These are phyloP conservation scores for Lepeophtheirus nordmannii DNA, from an alignment of 2,888 invertebrate species.

Conservation along the genomic window DNA sequence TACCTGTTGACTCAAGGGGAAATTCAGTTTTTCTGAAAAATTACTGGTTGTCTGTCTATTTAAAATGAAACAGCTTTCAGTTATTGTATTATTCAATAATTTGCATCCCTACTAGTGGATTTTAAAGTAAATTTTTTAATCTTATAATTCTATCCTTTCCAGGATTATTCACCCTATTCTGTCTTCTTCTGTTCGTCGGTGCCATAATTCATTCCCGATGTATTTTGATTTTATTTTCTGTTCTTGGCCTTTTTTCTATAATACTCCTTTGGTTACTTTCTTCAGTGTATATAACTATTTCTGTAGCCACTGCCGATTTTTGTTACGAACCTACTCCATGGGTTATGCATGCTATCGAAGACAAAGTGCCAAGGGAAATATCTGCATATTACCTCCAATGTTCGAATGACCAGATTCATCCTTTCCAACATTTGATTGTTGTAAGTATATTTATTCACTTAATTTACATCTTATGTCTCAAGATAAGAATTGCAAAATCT, in stretches of 20 bases:
- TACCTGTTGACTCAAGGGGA: no score
- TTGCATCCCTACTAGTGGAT: no score
- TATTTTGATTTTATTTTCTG: conserved; percentile 66
- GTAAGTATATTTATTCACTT: background rate
- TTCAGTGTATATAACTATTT: conserved; percentile 65
- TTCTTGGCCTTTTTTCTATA: conserved; percentile 67
- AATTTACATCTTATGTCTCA: no score
- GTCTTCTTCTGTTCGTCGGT: conserved; percentile 73
- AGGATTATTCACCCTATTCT: conserved; percentile 66
- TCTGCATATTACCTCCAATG: conserved; percentile 28
- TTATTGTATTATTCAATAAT: no score
- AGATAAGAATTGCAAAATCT: no score
- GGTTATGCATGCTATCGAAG: conserved; percentile 39
- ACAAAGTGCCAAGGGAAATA: conserved; percentile 26
- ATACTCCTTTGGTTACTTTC: conserved; percentile 76
- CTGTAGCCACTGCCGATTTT: conserved; percentile 64
- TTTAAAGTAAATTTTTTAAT: background rate
- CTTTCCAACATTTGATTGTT: conserved; percentile 1
- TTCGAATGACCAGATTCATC: conserved; percentile 3
- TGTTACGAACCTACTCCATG: conserved; percentile 71
- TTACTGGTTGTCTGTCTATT: no score
- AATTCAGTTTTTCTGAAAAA: no score
- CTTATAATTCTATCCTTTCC: conserved; percentile 54
- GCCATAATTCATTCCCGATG: conserved; percentile 75
- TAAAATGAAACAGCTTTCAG: no score